These are phyloP conservation scores for Drosophila maculinotata DNA, from an alignment of 2,888 invertebrate species.

Conservation along the genomic window DNA sequence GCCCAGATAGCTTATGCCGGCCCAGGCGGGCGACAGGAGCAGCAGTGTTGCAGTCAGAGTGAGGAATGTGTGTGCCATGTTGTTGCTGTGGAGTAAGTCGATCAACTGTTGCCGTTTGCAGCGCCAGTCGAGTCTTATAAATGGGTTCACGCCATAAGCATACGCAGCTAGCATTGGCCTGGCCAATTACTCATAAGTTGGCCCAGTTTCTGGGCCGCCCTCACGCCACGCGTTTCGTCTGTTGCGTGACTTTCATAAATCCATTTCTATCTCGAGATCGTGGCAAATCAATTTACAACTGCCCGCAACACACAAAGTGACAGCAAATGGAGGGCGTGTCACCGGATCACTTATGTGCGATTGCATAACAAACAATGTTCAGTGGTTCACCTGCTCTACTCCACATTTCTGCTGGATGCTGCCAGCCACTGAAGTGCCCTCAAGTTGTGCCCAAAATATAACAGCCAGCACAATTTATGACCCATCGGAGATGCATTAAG, in stretches of 20 bases:
- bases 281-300: constrained; percentile 69
- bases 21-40: constrained; percentile 86
- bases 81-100: constrained; percentile 43
- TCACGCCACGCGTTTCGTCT: constrained; percentile 35
- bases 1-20: constrained; percentile 85
- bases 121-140: constrained; percentile 52
- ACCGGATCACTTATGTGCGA: constrained; percentile 28
- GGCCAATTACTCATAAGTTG: constrained; percentile 50
- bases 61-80: constrained; percentile 86
- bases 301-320: constrained; percentile 48
- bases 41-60: constrained; percentile 86
- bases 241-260: constrained; percentile 78
- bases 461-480: constrained; percentile 65
- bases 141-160: too few species aligned
- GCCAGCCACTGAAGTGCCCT: constrained; percentile 71
- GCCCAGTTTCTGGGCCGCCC: constrained; percentile 45
- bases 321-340: constrained; percentile 70
- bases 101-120: constrained; percentile 66
- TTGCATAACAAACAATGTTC: constrained; percentile 46
- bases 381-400: constrained; percentile 35
- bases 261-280: constrained; percentile 72
- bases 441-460: constrained; percentile 60
- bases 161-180: constrained; percentile 16
- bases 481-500: constrained; percentile 77
- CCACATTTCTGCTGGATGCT: constrained; percentile 27